A percentile compares a stretch with the other conserved stretches of the same genome.
Conservation (phyloP, 1,140 invertebrate genomes). For the Drosophila arawakana region DNA sequence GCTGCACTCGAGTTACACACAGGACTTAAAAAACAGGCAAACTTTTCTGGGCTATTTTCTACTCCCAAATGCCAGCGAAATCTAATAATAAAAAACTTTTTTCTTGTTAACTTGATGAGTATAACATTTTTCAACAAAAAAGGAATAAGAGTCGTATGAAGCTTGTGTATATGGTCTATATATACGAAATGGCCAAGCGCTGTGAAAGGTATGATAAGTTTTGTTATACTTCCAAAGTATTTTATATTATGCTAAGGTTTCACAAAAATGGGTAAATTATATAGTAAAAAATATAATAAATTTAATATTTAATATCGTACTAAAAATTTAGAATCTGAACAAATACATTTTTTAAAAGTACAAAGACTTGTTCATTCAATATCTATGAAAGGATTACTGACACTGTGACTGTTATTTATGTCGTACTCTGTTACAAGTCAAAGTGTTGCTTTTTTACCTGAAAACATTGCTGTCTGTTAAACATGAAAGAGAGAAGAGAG, state of each 20-base stretch:
- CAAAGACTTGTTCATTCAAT: too few relatives aligned
- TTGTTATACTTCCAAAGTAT: background rate
- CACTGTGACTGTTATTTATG: background rate
- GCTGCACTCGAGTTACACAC: conserved; percentile 71
- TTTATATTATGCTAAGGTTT: background rate
- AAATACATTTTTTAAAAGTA: too few relatives aligned
- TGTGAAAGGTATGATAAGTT: conserved; percentile 50
- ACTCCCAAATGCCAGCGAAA: conserved; percentile 78
- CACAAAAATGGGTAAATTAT: too few relatives aligned
- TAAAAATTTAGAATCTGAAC: too few relatives aligned
- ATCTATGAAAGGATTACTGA: too few relatives aligned
- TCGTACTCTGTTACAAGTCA: conserved; percentile 32
- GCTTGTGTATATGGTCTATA: conserved; percentile 43
- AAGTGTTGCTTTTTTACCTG: conserved; percentile 65
- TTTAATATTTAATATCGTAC: too few relatives aligned
- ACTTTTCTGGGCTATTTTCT: conserved; percentile 70
- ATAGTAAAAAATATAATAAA: too few relatives aligned
- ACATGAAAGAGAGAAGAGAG: conserved; percentile 4
- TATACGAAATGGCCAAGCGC: conserved; percentile 61
- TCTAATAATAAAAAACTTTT: conserved; percentile 83
- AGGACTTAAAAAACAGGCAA: conserved; percentile 41
- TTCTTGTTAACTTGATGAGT: conserved; percentile 82
- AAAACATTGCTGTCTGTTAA: background rate
- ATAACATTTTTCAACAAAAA: conserved; percentile 69
- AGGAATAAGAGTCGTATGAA: conserved; percentile 12